Evolutionary conservation across 2,113 vertebrate species (phyloP).

Genomic region (Hylia prasina): DNA sequence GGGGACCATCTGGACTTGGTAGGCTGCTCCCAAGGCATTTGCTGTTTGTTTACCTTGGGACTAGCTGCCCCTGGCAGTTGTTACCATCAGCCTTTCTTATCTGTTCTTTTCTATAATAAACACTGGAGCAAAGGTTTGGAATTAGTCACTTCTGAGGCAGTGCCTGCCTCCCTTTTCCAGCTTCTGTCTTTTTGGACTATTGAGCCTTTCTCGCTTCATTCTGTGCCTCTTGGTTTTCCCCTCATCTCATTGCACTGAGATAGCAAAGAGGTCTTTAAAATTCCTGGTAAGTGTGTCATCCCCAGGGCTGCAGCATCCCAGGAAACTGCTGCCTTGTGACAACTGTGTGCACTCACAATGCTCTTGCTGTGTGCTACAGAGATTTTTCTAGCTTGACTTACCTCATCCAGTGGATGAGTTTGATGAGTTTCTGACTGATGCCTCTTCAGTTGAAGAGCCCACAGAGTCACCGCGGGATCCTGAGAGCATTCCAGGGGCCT

Average conservation of each 20-base stretch:
- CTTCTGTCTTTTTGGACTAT: neutral
- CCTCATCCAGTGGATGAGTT: neutral
- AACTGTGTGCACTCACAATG: neutral
- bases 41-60: constrained; percentile 35
- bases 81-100: constrained; percentile 34
- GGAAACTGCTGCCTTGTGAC: neutral
- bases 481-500: neutral
- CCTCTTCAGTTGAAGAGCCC: neutral
- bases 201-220: neutral
- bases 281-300: neutral
- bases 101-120: constrained; percentile 49
- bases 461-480: neutral
- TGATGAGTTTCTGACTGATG: neutral
- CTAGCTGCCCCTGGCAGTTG: constrained; percentile 28
- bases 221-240: neutral
- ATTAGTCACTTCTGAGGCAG: constrained; percentile 17
- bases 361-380: neutral
- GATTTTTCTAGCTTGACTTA: neutral
- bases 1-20: constrained; percentile 17
- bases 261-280: neutral
- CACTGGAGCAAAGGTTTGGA: neutral
- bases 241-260: neutral
- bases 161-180: neutral
- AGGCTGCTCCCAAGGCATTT: constrained; percentile 3
- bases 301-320: neutral